Conservation (phyloP, 2,797 vertebrate species). For the Poecilia wingei region DNA sequence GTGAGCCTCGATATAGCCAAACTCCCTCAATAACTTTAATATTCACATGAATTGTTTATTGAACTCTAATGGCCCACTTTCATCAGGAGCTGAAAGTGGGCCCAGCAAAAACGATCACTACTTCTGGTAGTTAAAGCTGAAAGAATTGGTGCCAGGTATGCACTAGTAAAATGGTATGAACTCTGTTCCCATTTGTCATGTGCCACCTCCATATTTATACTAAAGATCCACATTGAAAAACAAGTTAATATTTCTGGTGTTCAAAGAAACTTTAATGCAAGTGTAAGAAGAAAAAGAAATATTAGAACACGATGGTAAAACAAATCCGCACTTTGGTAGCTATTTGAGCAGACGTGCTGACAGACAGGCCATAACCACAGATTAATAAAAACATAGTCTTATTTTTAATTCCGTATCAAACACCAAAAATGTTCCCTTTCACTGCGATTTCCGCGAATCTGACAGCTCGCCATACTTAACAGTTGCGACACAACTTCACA, state of each 20-base stretch:
- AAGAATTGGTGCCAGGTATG: not conserved
- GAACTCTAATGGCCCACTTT: too few species aligned
- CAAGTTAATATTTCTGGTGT: not conserved
- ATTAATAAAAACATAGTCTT: constrained; percentile 10
- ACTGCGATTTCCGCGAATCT: constrained; percentile 14
- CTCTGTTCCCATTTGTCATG: not conserved
- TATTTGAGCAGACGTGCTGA: not conserved
- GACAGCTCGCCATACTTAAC: constrained; percentile 31
- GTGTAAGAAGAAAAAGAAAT: not conserved
- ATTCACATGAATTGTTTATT: too few species aligned
- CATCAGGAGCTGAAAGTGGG: too few species aligned
- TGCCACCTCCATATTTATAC: not conserved
- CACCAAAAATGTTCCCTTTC: constrained; percentile 2
- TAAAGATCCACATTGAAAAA: not conserved
- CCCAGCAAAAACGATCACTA: too few species aligned
- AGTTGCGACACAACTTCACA: constrained; percentile 39
- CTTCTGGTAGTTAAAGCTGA: not conserved
- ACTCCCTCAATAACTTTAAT: too few species aligned
- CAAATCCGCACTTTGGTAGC: not conserved
- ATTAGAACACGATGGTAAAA: not conserved
- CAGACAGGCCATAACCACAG: constrained; percentile 3
- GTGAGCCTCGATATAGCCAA: too few species aligned
- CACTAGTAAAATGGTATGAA: not conserved
- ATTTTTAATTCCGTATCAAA: constrained; percentile 20
- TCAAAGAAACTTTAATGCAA: not conserved